Base-by-base conservation (phyloP, 2,888 invertebrate genomes). In the Oscheius myriophilus region DNA sequence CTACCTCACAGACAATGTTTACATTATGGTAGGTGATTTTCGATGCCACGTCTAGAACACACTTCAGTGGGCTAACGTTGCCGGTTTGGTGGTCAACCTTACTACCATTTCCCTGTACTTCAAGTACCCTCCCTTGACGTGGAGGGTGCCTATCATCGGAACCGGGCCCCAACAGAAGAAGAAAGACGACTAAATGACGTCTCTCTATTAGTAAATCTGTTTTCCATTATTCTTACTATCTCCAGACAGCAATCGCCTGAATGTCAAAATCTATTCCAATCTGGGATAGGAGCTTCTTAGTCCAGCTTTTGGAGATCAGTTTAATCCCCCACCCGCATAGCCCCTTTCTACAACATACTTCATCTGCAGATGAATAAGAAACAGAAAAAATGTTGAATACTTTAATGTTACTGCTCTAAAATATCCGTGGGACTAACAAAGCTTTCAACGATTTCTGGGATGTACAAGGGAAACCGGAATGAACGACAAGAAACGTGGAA, bases 71-170 rank as follows among this genome's bases (percentile, higher is more conserved):
- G 85, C 85, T 16, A 85, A 85, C 67, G 61, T 72, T 14, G 83
- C 82, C 26, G 85, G 84, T 73, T 66, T 85, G 25, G 66, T 69
- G 1, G 76, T 86, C 0, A 84, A 82, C 63, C 65, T 82, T n/a
- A 68, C 71, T 23, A 83, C 85, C 4, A 65, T 85, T 18, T 49
- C 71, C 3, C 73, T 84, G 23, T 85, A 84, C 70, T 76, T 85
- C 69, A 59, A 78, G 45, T 85, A 85, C 64, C 85, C 85, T n/a
- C 85, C 85, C 0, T 72, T 82, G 49, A 86, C 84, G 2, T 85
- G 85, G 85, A 67, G 71, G 4, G 85, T 85, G 6, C 85, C 85
- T 2, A 75, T 85, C 53, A 74, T 85, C 67, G 81, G 81, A 51
- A 78, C 76, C 43, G 79, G 80, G 2, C 81, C 80, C 23, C 67